Evolutionary conservation across 1,140 invertebrate genomes (phyloP).

Genomic region (Lepidurus packardi): DNA sequence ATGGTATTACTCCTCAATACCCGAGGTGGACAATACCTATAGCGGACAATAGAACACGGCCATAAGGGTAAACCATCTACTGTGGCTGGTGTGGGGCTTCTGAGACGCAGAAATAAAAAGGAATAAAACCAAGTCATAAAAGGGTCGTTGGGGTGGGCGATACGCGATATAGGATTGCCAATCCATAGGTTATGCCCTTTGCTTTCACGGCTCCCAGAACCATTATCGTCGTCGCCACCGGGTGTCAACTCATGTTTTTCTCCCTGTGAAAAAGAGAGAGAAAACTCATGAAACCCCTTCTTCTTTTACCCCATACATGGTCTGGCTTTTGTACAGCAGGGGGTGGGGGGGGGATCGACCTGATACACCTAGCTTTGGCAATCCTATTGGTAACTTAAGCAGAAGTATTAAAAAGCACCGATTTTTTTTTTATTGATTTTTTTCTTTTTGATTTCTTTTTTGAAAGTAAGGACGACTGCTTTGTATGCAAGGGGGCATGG

Average conservation of each 20-base stretch:
- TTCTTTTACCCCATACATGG: background rate
- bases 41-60: background rate
- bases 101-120: background rate
- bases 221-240: constrained; percentile 4
- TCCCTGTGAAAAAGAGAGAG: background rate
- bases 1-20: background rate
- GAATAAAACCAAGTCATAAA: background rate
- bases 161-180: background rate
- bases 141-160: constrained; percentile 11
- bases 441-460: too few relatives aligned
- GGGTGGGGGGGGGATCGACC: background rate
- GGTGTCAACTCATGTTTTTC: constrained; percentile 12
- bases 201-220: constrained; percentile 3
- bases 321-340: background rate
- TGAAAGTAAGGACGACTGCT: background rate
- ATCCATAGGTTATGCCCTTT: constrained; percentile 21
- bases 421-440: too few relatives aligned
- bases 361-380: background rate
- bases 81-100: background rate
- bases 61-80: constrained; percentile 6
- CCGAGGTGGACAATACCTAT: constrained; percentile 5
- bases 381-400: background rate
- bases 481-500: background rate
- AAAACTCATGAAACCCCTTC: constrained; percentile 3
- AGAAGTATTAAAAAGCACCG: background rate